Base-by-base conservation (phyloP, 2,797 vertebrate genomes). In the Nannoperca australis region DNA sequence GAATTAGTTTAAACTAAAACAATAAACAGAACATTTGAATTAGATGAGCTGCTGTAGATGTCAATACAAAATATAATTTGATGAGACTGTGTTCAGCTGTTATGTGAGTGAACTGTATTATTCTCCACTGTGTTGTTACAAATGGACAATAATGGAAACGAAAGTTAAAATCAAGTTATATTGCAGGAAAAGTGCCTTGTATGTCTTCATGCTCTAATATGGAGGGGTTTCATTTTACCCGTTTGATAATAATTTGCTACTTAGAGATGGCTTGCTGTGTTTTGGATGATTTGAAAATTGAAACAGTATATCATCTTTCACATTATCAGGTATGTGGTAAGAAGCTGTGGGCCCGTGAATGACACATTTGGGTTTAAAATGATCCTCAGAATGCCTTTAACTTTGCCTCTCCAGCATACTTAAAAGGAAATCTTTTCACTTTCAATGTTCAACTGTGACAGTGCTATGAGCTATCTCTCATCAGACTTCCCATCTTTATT, bases 311-410 rank as follows among this genome's bases (percentile, higher is more conserved):
- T 67, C 50, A 74, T 78, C 47, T 44, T 82, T 76, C 42, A 66
- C 51, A 70, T 80, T 70, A 69, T 82, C 69, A 64, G 51, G 66
- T 68, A 42, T 36, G 22, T 56, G 42, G 51, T 83, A 65, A 85
- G 75, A 76, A 78, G 74, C 73, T 73, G 44, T 61, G 50, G 67
- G 58, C 49, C 47, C 53, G 36, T 73, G 69, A 85, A 73, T 70
- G 36, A 73, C 64, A 70, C 74, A 55, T 81, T 82, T 76, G 42
- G 69, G 64, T 70, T 81, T 61, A 68, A 79, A 84, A 67, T 82
- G 27, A 80, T 76, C 69, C 63, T 80, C 56, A 61, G 45, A 80
- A 73, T 73, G 73, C 47, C 53, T 83, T 83, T 81, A 77, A 81
- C 79, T 79, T 68, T 71, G n/a, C 66, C 44, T 77, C 63, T 65